Base-by-base conservation (phyloP, 2,888 invertebrate genomes). In the Trachelus stipa region DNA sequence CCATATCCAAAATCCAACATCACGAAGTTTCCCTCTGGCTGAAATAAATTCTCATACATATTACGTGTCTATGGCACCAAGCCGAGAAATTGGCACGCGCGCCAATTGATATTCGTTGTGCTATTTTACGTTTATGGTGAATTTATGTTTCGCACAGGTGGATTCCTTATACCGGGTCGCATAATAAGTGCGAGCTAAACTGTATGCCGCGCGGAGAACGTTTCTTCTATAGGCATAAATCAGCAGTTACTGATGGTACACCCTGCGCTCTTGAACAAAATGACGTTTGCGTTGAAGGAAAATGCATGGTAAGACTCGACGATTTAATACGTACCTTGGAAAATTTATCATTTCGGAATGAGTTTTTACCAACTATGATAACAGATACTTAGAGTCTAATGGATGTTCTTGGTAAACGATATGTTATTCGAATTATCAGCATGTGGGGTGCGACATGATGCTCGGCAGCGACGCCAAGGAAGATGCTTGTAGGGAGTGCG, bases 361-460 rank as follows among this genome's bases (percentile, higher is more conserved):
- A 56, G 56, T 56, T 56, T 56, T 56, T 56, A 56, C 9, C 56
- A 9, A 23, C 56, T 56, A 56, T 56, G 56, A 56, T 56, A 56
- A 23, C 56, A 56, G 56, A 56, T 9, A 56, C 23, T 56, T 56
- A 56, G 56, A 56, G 56, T 56, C 56, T 56, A 56, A 56, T 56
- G 23, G 56, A 56, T 23, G 23, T 23, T 56, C 23, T 56, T 56
- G 56, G 56, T 56, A 56, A 56, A 56, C 56, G 23, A 56, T 56
- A 56, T 56, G 56, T 56, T 56, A 56, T 56, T 56, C 23, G 9
- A 56, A 56, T 56, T 56, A 89, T 34, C 88, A 97, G 96, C 95
- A 96, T 12, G 97, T 98, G 71, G 99, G 99, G 78, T 99, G 99
- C 91, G 98, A 99, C 92, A 96, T 96, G 94, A 96, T 97, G 95